Conservation (phyloP, 2,797 vertebrate species). For the Cirrhinus molitorella region DNA sequence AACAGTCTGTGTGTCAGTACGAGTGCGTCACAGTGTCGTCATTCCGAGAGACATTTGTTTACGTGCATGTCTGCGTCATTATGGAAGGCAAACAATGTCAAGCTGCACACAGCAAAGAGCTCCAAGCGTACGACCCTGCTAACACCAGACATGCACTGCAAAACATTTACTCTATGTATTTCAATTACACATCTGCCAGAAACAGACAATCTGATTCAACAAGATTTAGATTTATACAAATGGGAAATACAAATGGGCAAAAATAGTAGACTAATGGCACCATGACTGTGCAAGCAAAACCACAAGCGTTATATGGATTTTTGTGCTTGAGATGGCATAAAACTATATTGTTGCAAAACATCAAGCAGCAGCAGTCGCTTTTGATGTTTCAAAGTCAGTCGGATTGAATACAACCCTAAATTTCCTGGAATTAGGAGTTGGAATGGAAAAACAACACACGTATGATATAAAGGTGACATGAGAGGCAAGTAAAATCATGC, state of each 20-base stretch:
- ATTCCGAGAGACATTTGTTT: conserved; percentile 28
- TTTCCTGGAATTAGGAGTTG: conserved; percentile 1
- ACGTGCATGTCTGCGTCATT: conserved; percentile 7
- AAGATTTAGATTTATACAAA: neutral
- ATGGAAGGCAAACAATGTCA: neutral
- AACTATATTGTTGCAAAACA: conserved; percentile 33
- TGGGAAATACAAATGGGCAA: neutral
- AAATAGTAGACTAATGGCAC: neutral
- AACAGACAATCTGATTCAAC: neutral
- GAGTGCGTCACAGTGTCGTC: conserved; percentile 19
- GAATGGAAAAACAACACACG: conserved; percentile 8
- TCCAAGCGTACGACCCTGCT: neutral
- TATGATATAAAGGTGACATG: neutral
- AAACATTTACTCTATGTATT: neutral
- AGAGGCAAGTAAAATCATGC: conserved; percentile 31
- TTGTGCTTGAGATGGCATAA: conserved; percentile 7
- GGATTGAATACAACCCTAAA: neutral
- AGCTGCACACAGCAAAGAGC: conserved; percentile 5
- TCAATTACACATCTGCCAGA: conserved; percentile 6
- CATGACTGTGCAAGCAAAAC: conserved; percentile 22
- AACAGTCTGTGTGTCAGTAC: conserved; percentile 57
- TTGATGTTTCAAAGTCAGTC: conserved; percentile 35
- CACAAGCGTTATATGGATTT: conserved; percentile 29
- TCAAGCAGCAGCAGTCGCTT: conserved; percentile 54
- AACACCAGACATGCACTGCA: conserved; percentile 24